phyloP scores from a whole-genome alignment of 2,797 vertebrate species.

The Acanthis flammea region DNA sequence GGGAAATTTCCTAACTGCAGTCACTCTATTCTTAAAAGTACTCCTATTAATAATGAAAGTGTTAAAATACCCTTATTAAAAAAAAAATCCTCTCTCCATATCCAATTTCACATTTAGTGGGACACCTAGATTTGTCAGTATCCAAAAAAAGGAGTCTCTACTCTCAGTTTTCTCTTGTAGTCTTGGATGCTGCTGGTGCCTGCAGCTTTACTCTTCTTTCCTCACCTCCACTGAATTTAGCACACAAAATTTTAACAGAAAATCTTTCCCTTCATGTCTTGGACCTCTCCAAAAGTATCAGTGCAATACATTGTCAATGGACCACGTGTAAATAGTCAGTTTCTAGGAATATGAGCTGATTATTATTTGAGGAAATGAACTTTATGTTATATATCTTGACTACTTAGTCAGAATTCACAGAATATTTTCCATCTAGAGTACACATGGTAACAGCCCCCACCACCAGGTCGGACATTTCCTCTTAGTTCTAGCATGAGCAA shows the following conservation, averaged over 20 bases:
- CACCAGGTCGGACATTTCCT: background rate
- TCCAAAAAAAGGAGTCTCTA: background rate
- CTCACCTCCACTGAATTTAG: background rate
- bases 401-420: background rate
- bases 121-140: background rate
- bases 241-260: background rate
- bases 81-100: rapidly evolving
- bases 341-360: background rate
- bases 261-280: background rate
- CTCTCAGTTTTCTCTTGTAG: rapidly evolving
- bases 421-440: background rate
- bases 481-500: background rate
- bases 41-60: background rate
- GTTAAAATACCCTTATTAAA: background rate
- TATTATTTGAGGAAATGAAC: background rate
- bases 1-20: background rate
- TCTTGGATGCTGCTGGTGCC: background rate
- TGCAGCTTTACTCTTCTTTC: background rate
- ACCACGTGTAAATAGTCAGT: rapidly evolving
- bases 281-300: background rate
- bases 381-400: background rate
- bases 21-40: background rate
- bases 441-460: background rate
- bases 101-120: background rate
- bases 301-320: background rate